Evolutionary conservation across 1,140 invertebrate species (phyloP).

Genomic region (Monochamus saltuarius): DNA sequence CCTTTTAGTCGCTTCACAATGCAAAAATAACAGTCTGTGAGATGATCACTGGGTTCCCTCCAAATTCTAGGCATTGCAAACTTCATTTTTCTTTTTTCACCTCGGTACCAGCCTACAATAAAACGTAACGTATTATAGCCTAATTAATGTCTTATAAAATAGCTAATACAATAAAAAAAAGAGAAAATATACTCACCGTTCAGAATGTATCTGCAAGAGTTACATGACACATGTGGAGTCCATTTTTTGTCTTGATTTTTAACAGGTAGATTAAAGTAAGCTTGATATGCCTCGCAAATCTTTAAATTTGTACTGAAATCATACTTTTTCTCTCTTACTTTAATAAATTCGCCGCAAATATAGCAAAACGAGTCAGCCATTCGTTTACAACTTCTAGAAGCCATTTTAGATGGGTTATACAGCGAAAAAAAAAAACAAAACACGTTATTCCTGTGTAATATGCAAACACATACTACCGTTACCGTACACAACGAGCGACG

Average conservation of each 20-base stretch:
- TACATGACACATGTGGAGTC: background rate
- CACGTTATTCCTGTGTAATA: too few species aligned
- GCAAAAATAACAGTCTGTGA: background rate
- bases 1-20: too few species aligned
- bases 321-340: constrained; percentile 2
- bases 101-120: background rate
- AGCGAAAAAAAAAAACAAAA: too few species aligned
- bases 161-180: background rate
- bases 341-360: too few species aligned
- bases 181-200: constrained; percentile 47
- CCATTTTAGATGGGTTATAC: too few species aligned
- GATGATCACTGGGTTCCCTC: constrained; percentile 11
- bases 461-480: too few species aligned
- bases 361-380: too few species aligned
- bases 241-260: constrained; percentile 9
- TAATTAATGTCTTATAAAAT: constrained; percentile 6
- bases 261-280: background rate
- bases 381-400: too few species aligned
- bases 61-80: constrained; percentile 9
- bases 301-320: constrained; percentile 2
- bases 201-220: constrained; percentile 53
- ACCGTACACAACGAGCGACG: too few species aligned
- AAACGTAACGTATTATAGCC: too few species aligned
- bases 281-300: constrained; percentile 12
- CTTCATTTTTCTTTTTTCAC: background rate